These are phyloP conservation scores for Cryptotermes secundus DNA, from an alignment of 1,140 invertebrate species.

Conservation along the genomic window DNA sequence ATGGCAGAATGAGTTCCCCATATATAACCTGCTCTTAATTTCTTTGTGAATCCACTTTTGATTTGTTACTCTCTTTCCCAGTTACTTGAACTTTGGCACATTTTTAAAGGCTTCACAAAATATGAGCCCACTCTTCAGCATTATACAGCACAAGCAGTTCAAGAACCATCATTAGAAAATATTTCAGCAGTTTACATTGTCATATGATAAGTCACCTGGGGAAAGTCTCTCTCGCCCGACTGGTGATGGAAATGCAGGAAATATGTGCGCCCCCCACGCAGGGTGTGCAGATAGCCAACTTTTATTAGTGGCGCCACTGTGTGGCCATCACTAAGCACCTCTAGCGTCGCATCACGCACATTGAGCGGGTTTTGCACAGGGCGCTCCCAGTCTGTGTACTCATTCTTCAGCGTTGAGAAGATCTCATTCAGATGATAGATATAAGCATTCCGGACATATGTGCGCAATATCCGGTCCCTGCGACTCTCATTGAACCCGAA, in stretches of 20 bases:
- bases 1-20: no score
- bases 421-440: conserved; percentile 88
- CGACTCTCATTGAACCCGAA: conserved; percentile 83
- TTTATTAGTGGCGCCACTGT: conserved; percentile 79
- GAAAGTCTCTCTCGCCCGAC: conserved; percentile 70
- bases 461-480: conserved; percentile 79
- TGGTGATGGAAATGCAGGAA: conserved; percentile 88
- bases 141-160: no score
- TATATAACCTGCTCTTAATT: no score
- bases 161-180: no score
- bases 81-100: no score
- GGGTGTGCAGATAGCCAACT: conserved; percentile 76
- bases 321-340: conserved; percentile 81
- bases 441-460: conserved; percentile 85
- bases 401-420: conserved; percentile 86
- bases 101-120: no score
- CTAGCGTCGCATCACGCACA: conserved; percentile 65
- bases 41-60: no score
- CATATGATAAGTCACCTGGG: conserved; percentile 58
- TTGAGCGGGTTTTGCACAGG: conserved; percentile 68
- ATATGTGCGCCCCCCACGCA: conserved; percentile 74
- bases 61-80: no score
- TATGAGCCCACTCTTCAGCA: no score
- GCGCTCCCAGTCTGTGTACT: conserved; percentile 91
- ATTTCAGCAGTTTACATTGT: no score